Evolutionary conservation across 2,113 vertebrate genomes (phyloP).

Genomic region (Phrynosoma blainvillii): DNA sequence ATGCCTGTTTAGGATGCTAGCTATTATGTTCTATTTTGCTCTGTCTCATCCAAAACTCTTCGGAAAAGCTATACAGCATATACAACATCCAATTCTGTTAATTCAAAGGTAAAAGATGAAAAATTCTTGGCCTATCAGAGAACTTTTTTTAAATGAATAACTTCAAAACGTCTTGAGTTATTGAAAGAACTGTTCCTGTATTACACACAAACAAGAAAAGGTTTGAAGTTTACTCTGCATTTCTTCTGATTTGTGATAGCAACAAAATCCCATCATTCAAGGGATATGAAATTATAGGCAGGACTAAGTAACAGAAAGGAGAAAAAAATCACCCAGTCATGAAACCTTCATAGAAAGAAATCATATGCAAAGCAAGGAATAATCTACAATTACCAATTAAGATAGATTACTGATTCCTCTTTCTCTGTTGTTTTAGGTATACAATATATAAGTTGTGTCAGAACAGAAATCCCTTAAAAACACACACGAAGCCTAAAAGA

Average conservation of each 20-base stretch:
- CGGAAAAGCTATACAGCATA: slow-evolving; percentile 49
- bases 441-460: slow-evolving; percentile 13
- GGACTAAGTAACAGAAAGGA: not conserved
- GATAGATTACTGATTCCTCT: not conserved
- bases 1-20: slow-evolving; percentile 49
- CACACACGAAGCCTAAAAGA: slow-evolving; percentile 36
- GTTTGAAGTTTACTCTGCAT: not conserved
- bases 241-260: not conserved
- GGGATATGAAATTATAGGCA: not conserved
- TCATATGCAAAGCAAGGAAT: not conserved
- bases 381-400: not conserved
- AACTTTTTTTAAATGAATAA: slow-evolving; percentile 20
- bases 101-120: slow-evolving; percentile 53
- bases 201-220: not conserved
- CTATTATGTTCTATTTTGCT: slow-evolving; percentile 45
- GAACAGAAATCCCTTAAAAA: slow-evolving; percentile 43
- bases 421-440: not conserved
- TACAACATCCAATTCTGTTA: slow-evolving; percentile 47
- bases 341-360: too few relatives aligned
- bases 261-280: not conserved
- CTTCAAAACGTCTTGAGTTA: slow-evolving; percentile 42
- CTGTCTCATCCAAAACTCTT: slow-evolving; percentile 44
- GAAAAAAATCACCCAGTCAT: not conserved
- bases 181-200: slow-evolving; percentile 19
- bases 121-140: too few relatives aligned